Conservation (phyloP, 2,797 vertebrate genomes). For the Poeciliopsis turneri region DNA sequence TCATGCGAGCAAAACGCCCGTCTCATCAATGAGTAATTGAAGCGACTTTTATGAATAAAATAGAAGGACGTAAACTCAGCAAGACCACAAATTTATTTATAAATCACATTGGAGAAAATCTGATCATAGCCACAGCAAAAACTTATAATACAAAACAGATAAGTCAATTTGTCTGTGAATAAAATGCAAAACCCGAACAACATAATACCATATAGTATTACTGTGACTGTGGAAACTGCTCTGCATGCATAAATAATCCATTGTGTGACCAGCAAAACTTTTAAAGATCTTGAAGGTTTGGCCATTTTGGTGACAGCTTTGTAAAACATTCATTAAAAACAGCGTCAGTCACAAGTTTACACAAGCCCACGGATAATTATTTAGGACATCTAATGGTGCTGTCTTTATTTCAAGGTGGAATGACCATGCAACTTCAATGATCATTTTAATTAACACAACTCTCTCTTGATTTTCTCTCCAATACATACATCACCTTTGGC, state of each 20-base stretch:
- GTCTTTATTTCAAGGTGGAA: background rate
- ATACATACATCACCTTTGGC: background rate
- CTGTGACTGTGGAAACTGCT: constrained; percentile 23
- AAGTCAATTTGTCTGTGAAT: constrained; percentile 43
- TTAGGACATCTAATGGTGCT: background rate
- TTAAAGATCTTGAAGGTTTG: constrained; percentile 19
- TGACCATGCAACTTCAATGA: background rate
- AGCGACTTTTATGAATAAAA: background rate
- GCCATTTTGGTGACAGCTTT: constrained; percentile 18
- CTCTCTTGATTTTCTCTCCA: background rate
- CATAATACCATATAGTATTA: constrained; percentile 38
- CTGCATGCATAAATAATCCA: constrained; percentile 24
- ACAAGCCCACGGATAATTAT: too few relatives aligned
- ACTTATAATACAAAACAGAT: constrained; percentile 46
- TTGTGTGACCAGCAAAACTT: constrained; percentile 25
- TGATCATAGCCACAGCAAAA: constrained; percentile 39
- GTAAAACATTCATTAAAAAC: background rate
- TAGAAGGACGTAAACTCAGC: constrained; percentile 25
- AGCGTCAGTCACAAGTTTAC: background rate
- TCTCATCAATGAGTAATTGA: background rate
- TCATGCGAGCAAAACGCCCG: too few relatives aligned
- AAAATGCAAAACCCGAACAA: constrained; percentile 55
- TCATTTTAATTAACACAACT: background rate
- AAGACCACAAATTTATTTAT: constrained; percentile 73
- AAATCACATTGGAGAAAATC: constrained; percentile 70